These are phyloP conservation scores for Rhinichthys klamathensis DNA, from an alignment of 2,113 vertebrate species.

Conservation along the genomic window DNA sequence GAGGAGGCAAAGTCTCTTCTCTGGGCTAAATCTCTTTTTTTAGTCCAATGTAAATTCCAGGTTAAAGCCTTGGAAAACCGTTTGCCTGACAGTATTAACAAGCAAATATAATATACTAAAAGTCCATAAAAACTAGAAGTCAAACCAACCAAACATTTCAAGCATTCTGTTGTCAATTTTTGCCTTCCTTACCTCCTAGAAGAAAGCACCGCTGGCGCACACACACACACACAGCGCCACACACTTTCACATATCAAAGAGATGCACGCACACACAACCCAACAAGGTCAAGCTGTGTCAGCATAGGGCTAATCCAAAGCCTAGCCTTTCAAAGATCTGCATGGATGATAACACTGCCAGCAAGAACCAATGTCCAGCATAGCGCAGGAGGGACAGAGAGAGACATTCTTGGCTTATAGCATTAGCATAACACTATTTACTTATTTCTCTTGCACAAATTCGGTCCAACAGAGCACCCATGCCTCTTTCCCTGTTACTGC, in stretches of 20 bases:
- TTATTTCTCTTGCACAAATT: constrained; percentile 12
- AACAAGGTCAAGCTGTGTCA: constrained; percentile 38
- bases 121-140: background rate
- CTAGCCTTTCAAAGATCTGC: constrained; percentile 38
- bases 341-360: constrained; percentile 24
- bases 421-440: constrained; percentile 24
- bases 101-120: background rate
- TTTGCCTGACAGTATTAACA: background rate
- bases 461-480: constrained; percentile 1
- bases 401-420: constrained; percentile 25
- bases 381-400: background rate
- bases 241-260: constrained; percentile 5
- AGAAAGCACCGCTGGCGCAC: background rate
- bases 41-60: background rate
- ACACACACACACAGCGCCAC: background rate
- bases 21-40: background rate
- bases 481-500: background rate
- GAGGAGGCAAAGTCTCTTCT: constrained; percentile 6
- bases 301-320: constrained; percentile 34
- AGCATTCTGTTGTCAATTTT: background rate
- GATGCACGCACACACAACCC: constrained; percentile 27
- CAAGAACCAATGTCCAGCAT: constrained; percentile 31
- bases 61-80: background rate
- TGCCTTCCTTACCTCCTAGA: background rate
- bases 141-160: background rate